These are phyloP conservation scores for Microtus oregoni DNA, from an alignment of 2,113 vertebrate species.

Conservation along the genomic window DNA sequence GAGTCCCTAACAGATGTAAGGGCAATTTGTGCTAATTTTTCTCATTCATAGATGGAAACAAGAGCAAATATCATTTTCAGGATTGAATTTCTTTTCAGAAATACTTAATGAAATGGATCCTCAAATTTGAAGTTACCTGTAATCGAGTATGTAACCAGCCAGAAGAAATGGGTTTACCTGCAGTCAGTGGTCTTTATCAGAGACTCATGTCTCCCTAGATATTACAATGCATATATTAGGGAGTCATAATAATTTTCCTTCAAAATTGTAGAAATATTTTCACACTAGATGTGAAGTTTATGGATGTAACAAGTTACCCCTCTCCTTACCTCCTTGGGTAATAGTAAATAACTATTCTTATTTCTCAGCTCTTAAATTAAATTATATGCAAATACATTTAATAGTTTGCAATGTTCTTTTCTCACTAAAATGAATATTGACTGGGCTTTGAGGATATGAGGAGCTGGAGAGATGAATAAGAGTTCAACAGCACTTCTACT, in stretches of 20 bases:
- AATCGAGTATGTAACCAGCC: not conserved
- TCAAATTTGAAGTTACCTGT: not conserved
- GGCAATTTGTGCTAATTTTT: not conserved
- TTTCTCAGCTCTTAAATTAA: not conserved
- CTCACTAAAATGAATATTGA: not conserved
- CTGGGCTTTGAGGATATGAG: not conserved
- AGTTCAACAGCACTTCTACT: not conserved
- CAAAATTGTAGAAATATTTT: not conserved
- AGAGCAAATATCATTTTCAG: not conserved
- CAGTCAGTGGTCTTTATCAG: not conserved
- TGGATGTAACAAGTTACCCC: not conserved
- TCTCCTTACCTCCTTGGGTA: not conserved
- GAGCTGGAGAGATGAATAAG: not conserved
- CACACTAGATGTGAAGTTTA: not conserved
- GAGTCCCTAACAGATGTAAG: not conserved
- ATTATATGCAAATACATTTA: not conserved
- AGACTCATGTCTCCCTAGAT: not conserved
- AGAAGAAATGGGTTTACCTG: not conserved
- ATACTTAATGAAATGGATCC: not conserved
- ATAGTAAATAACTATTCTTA: not conserved
- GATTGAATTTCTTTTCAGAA: constrained; percentile 14
- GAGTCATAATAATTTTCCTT: not conserved
- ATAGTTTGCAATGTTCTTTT: not conserved
- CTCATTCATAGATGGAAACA: not conserved
- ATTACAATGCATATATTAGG: not conserved